A percentile compares a stretch with the other conserved stretches of the same genome.
Conservation (phyloP, 2,797 vertebrate species). For the Amblyraja radiata region DNA sequence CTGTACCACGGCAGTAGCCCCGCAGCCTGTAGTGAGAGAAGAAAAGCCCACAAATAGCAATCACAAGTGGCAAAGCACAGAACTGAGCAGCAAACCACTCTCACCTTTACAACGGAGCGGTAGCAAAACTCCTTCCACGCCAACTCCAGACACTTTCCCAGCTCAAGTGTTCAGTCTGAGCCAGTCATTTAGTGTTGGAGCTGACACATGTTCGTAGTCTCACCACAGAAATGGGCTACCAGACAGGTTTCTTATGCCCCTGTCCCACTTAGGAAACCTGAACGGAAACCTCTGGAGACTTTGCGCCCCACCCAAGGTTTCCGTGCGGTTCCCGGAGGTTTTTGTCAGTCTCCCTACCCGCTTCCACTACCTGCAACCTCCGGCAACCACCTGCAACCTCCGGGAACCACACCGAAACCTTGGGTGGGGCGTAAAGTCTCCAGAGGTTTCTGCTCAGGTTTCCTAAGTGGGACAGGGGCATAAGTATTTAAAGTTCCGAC, state of each 20-base stretch:
- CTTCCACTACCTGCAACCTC: too few species aligned
- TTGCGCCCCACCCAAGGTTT: too few species aligned
- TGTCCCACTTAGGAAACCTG: too few species aligned
- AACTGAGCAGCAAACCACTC: not conserved
- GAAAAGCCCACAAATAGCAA: not conserved
- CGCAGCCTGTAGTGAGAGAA: constrained; percentile 71
- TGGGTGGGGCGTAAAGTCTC: too few species aligned
- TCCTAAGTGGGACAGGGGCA: too few species aligned
- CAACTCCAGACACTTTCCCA: not conserved
- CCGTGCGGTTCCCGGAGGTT: too few species aligned
- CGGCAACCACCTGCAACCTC: too few species aligned
- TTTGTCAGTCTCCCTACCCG: too few species aligned
- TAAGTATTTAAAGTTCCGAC: not conserved
- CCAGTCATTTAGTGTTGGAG: not conserved
- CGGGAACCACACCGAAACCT: too few species aligned
- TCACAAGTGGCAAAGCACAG: not conserved
- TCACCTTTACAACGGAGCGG: not conserved
- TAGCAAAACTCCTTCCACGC: not conserved
- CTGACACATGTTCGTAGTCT: not conserved
- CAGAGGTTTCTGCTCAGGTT: too few species aligned
- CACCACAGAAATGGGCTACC: not conserved
- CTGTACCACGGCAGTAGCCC: constrained; percentile 96
- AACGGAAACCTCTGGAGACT: too few species aligned
- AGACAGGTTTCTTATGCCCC: not conserved
- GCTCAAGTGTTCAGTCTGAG: constrained; percentile 3